Evolutionary conservation across 2,113 vertebrate species (phyloP).

Genomic region (Aegithalos caudatus): DNA sequence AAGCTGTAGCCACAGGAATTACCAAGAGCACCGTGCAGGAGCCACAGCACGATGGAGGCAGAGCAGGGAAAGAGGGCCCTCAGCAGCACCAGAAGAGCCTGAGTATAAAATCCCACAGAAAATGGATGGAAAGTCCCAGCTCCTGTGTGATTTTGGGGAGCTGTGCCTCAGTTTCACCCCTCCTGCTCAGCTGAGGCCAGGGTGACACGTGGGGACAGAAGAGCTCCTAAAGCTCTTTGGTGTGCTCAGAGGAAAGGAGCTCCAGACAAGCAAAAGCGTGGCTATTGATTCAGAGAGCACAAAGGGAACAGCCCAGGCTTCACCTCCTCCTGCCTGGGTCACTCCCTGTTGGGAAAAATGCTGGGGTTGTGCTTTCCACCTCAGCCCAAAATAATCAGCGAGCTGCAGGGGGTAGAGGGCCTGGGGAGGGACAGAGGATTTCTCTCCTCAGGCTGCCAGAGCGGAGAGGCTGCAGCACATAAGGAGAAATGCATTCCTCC

Average conservation of each 20-base stretch:
- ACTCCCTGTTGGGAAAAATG: conserved; percentile 7
- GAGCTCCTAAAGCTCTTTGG: background rate
- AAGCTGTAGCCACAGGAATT: background rate
- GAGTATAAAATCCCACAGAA: background rate
- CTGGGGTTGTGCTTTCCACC: conserved; percentile 4
- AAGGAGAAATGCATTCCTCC: conserved; percentile 2
- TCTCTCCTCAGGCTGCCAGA: background rate
- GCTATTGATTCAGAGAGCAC: background rate
- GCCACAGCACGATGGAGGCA: background rate
- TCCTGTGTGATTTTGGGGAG: background rate
- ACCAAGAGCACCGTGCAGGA: background rate
- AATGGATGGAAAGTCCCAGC: background rate
- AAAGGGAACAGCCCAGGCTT: background rate
- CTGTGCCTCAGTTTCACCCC: background rate
- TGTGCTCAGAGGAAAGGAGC: background rate
- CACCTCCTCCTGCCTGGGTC: background rate
- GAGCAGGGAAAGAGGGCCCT: background rate
- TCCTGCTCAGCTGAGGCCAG: background rate
- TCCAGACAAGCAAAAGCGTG: background rate
- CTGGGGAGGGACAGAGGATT: background rate
- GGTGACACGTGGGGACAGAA: background rate
- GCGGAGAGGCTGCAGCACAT: background rate
- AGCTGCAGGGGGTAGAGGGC: conserved; percentile 32
- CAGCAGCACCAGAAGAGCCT: background rate
- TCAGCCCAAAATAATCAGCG: conserved; percentile 58